Base-by-base conservation (phyloP, 2,113 vertebrate species). In the Telmatochromis sp. region DNA sequence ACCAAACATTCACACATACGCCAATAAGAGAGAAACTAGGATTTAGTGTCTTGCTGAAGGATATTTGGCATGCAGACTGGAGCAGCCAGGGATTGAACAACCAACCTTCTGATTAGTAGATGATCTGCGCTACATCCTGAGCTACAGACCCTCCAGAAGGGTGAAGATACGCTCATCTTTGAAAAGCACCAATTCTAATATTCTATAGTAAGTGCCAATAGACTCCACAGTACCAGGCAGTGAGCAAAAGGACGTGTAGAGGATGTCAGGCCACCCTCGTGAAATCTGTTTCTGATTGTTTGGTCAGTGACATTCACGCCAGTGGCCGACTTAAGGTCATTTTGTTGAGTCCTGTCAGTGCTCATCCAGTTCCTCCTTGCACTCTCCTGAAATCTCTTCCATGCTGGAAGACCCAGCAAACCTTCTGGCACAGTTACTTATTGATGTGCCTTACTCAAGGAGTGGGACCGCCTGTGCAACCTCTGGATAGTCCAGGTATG, bases 241-340 rank as follows among this genome's bases (percentile, higher is more conserved):
- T 37, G 60, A 65, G 60, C 17, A 37, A 37, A 65, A 13, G 19
- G 60, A 65, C 33, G 1, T 65, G 60, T 37, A 0, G 60, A 37
- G 33, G 57, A 31, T 60, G 26, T 65, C 60, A 37, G 33, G 10
- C 10, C 60, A 37, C 33, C 60, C 10, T 65, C 31, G 9, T 63
- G 31, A 65, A 65, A 65, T 65, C 60, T 37, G 31, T 65, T 65
- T 65, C 19, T 65, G 33, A 65, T 65, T 65, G 60, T 65, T 65
- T 65, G 60, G 19, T 65, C 33, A 21, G 10, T 37, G 10, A 65
- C 60, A 21, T 65, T 65, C 2, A 65, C 3, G 3, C 33, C 60
- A 65, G 10, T 65, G 60, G 60, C n/a, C n/a, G n/a, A n/a, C n/a
- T n/a, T n/a, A n/a, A n/a, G n/a, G n/a, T n/a, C n/a, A n/a, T n/a